A percentile compares a stretch with the other conserved stretches of the same genome.
Conservation (phyloP, 2,888 invertebrate species). For the Sinhomidia bicolor region DNA sequence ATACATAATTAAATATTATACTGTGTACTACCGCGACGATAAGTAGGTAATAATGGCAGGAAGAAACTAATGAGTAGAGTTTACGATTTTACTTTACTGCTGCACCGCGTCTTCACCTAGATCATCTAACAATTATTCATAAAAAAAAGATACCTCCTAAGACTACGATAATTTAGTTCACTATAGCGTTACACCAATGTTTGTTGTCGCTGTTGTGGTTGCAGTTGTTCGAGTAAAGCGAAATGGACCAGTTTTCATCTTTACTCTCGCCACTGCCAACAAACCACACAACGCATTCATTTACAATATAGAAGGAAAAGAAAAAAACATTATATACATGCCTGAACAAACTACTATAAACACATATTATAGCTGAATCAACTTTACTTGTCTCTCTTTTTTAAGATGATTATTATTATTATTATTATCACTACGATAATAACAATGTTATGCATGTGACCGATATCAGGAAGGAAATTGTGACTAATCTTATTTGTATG, state of each 20-base stretch:
- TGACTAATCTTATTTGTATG: conserved; percentile 52
- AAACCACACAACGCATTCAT: conserved; percentile 43
- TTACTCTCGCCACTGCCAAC: conserved; percentile 20
- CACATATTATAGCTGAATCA: conserved; percentile 50
- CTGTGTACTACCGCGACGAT: conserved; percentile 62
- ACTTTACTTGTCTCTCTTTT: conserved; percentile 60
- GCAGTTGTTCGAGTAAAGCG: conserved; percentile 9
- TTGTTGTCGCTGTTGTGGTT: conserved; percentile 34
- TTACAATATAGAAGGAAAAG: not conserved
- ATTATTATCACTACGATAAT: not conserved
- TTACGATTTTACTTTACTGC: conserved; percentile 13
- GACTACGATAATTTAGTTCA: not conserved
- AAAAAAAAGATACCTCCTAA: not conserved
- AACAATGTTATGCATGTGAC: not conserved
- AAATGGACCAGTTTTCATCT: conserved; percentile 40
- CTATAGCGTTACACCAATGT: not conserved
- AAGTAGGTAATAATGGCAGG: conserved; percentile 53
- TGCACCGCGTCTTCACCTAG: conserved; percentile 66
- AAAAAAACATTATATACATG: conserved; percentile 44
- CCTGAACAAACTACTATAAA: conserved; percentile 44
- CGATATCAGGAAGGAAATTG: conserved; percentile 58
- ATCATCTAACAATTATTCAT: conserved; percentile 49
- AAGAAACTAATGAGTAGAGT: conserved; percentile 35
- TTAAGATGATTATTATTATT: conserved; percentile 22
- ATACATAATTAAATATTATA: conserved; percentile 14